Conservation (phyloP, 2,888 invertebrate species). For the Drosophila percnosoma region DNA sequence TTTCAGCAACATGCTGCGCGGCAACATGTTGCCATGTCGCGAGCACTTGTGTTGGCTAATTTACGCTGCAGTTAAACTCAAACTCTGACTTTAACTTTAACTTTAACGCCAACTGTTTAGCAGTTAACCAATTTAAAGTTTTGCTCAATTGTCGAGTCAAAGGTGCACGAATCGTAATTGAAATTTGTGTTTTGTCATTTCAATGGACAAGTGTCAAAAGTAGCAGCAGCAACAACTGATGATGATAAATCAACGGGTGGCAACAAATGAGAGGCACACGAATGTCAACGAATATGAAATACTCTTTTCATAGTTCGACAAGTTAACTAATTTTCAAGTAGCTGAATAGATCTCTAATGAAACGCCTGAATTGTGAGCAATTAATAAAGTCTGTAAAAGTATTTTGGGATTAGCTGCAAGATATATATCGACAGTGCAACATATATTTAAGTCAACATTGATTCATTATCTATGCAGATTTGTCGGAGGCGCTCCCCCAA, state of each 20-base stretch:
- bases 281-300: not conserved
- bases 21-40: slow-evolving; percentile 56
- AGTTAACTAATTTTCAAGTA: not conserved
- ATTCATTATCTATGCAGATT: not conserved
- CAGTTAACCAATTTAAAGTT: slow-evolving; percentile 33
- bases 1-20: slow-evolving; percentile 55
- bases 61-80: slow-evolving; percentile 38
- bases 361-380: not conserved
- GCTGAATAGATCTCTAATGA: not conserved
- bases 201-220: slow-evolving; percentile 51
- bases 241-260: slow-evolving; percentile 38
- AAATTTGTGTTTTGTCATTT: slow-evolving; percentile 60
- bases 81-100: not conserved
- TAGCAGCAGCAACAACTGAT: slow-evolving; percentile 23
- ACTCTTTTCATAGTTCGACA: not conserved
- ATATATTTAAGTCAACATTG: not conserved
- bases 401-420: not conserved
- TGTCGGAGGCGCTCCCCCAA: not conserved
- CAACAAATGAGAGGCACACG: not conserved
- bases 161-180: slow-evolving; percentile 61
- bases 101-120: not conserved
- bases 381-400: not conserved
- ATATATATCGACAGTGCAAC: not conserved
- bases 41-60: slow-evolving; percentile 62
- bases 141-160: slow-evolving; percentile 52